These are phyloP conservation scores for Apodemia mormo DNA, from an alignment of 2,888 invertebrate genomes.

Conservation along the genomic window DNA sequence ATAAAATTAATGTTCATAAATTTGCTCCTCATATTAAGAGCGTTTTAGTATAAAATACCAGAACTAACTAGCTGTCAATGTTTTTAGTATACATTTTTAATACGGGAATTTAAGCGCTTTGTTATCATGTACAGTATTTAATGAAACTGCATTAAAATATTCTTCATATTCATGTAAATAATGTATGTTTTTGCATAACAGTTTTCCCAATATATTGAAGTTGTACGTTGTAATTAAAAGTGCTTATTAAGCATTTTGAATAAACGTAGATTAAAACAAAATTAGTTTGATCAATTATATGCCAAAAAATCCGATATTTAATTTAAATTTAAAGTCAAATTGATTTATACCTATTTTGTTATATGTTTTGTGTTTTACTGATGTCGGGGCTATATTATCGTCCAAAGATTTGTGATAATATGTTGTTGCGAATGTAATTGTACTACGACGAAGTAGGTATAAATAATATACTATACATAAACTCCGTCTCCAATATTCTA, in stretches of 20 bases:
- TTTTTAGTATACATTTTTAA: slow-evolving; percentile 29
- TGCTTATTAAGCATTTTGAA: background rate
- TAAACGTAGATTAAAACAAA: background rate
- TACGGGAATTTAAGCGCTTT: slow-evolving; percentile 62
- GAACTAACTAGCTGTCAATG: slow-evolving; percentile 1
- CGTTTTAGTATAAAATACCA: slow-evolving; percentile 19
- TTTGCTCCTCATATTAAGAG: slow-evolving; percentile 17
- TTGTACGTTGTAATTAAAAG: background rate
- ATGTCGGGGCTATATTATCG: no score
- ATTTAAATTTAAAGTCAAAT: background rate
- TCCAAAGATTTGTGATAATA: no score
- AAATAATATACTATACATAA: no score
- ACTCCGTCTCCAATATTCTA: no score
- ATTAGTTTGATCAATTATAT: background rate
- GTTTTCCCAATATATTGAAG: background rate
- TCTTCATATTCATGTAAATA: background rate
- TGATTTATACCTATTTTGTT: background rate
- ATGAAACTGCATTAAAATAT: slow-evolving; percentile 32
- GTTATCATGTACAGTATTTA: slow-evolving; percentile 35
- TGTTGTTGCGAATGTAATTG: no score
- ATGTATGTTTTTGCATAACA: background rate
- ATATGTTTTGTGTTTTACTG: background rate
- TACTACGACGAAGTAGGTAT: no score
- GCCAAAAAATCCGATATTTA: background rate
- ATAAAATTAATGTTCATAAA: slow-evolving; percentile 37